phyloP scores from a whole-genome alignment of 2,113 vertebrate species.

The Callipepla squamata region DNA sequence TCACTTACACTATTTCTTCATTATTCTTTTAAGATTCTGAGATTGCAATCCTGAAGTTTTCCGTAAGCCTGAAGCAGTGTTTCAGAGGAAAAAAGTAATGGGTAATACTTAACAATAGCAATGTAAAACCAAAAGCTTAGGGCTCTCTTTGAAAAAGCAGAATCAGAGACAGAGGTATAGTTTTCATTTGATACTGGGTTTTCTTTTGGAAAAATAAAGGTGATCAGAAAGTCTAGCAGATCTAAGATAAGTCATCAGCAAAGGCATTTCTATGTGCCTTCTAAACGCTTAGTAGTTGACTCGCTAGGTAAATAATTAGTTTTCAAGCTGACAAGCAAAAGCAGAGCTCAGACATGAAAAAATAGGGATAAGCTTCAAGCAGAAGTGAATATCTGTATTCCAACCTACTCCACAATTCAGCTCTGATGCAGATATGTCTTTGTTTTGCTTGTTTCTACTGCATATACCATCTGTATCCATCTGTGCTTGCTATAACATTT shows the following conservation, averaged over 20 bases:
- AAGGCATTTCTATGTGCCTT: background rate
- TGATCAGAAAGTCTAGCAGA: background rate
- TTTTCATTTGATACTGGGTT: background rate
- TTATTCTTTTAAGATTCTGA: background rate
- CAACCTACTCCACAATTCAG: background rate
- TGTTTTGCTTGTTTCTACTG: background rate
- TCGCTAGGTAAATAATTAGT: background rate
- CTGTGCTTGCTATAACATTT: background rate
- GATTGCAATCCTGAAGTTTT: background rate
- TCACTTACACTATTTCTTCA: background rate
- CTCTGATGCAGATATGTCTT: background rate
- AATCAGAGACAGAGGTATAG: background rate
- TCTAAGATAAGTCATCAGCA: background rate
- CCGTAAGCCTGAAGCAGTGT: background rate
- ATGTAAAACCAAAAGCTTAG: background rate
- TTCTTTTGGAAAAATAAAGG: background rate
- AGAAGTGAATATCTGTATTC: background rate
- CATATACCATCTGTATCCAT: conserved; percentile 9
- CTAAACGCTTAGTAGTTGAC: background rate
- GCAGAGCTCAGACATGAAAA: background rate
- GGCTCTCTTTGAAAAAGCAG: background rate
- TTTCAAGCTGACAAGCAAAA: background rate
- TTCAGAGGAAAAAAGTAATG: background rate
- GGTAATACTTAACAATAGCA: background rate
- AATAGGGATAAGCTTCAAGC: background rate